Evolutionary conservation across 2,888 invertebrate species (phyloP), one percentile per base, ranked within the genome.

Genomic region (Plagodis pulveraria): DNA sequence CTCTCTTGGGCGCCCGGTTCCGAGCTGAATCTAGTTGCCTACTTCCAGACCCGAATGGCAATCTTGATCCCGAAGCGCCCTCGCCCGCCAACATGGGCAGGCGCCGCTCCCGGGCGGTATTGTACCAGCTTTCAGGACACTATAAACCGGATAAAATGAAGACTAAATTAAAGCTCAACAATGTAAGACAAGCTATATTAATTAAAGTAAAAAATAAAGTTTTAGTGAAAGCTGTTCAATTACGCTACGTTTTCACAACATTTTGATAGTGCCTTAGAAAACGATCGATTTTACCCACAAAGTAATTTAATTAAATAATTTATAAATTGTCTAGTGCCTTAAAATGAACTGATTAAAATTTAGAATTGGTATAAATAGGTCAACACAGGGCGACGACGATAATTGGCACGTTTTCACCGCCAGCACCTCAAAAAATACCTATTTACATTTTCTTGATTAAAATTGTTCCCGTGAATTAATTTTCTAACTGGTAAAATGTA

Each of bases 81-180:
- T 96, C 97, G 72, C 96, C 96, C 75, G 95, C 96, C 78, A 98
- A 98, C 94, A 98, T 98, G 94, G 98, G 97, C 74, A 94, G 98
- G 72, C 94, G 99, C 80, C 95, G 99, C 78, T 98, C 98, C 84
- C 94, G 99, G 81, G 99, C 99, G 45, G 98, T 99, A 61, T 95
- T 99, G 66, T 99, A 99, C 93, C 98, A 99, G 93, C 95, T 99
- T 76, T 98, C 98, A 74, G 99, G 99, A 67, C 98, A 98, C 91
- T 99, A 98, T 93, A 98, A 97, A 87, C 98, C 97, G 82, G 98
- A 98, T 89, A 97, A 97, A 86, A 96, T 96, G 92, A 97, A 98
- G 94, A 96, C 96, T 71, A 98, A 98, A 94, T 94, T 98, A 78
- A 98, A 98, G 93, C 94, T 98, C 76, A 98, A 98, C 91, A 98